Evolutionary conservation across 2,888 invertebrate species (phyloP).

Genomic region (Microplitis deprimator): DNA sequence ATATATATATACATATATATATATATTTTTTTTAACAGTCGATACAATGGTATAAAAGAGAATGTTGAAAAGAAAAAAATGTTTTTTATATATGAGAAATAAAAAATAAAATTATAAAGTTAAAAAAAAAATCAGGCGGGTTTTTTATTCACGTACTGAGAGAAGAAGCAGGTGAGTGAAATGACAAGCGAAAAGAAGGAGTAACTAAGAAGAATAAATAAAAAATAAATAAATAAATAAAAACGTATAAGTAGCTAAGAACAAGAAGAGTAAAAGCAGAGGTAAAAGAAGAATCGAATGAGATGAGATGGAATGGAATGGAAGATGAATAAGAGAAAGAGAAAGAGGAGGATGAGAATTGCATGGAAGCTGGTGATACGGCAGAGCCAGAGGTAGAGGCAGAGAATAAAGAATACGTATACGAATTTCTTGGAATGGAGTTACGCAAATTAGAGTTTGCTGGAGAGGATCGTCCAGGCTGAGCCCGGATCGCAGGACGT

Average conservation of each 20-base stretch:
- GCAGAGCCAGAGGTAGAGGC: conserved; percentile 5
- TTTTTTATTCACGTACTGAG: conserved; percentile 21
- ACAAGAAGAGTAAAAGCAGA: neutral
- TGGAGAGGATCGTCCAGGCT: conserved; percentile 47
- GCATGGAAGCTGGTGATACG: conserved; percentile 21
- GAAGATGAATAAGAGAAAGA: neutral
- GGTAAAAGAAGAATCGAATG: conserved; percentile 7
- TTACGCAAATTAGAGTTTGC: conserved; percentile 60
- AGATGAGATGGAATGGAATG: conserved; percentile 15
- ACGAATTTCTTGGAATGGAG: conserved; percentile 56
- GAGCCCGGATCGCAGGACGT: conserved; percentile 30
- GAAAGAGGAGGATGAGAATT: neutral
- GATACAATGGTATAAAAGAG: no score
- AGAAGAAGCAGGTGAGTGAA: conserved; percentile 37
- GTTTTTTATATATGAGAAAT: neutral
- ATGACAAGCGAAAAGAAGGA: conserved; percentile 29
- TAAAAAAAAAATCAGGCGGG: conserved; percentile 5
- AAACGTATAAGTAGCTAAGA: conserved; percentile 39
- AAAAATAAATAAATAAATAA: conserved; percentile 10
- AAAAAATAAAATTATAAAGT: conserved; percentile 15
- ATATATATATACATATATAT: no score
- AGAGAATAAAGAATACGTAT: neutral
- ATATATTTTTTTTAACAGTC: no score
- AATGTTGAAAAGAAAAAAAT: neutral
- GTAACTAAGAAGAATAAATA: conserved; percentile 16